These are phyloP conservation scores for Sakesphorus luctuosus DNA, from an alignment of 2,113 vertebrate species.

Conservation along the genomic window DNA sequence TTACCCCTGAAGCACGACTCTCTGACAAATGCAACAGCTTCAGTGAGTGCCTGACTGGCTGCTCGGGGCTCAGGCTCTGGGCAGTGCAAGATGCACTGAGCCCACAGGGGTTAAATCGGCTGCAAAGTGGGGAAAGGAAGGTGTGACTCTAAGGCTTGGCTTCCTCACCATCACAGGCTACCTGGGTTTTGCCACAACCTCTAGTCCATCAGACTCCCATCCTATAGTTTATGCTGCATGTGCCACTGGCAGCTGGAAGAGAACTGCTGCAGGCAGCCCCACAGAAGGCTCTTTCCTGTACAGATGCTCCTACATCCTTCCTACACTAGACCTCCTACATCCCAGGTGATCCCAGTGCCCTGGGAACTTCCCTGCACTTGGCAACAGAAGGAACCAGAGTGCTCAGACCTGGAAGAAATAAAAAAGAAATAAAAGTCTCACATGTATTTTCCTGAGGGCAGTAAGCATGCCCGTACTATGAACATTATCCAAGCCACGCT, in stretches of 20 bases:
- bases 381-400: neutral
- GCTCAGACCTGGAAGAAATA: neutral
- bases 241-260: neutral
- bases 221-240: neutral
- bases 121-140: rapidly evolving
- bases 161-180: neutral
- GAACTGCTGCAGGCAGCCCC: neutral
- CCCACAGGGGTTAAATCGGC: neutral
- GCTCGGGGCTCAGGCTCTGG: neutral
- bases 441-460: neutral
- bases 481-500: rapidly evolving
- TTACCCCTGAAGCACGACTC: neutral
- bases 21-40: neutral
- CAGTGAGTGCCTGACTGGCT: neutral
- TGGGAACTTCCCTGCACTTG: neutral
- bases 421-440: neutral
- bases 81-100: neutral
- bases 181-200: neutral
- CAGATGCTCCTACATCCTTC: rapidly evolving
- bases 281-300: neutral
- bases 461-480: neutral
- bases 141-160: neutral
- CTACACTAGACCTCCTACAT: neutral
- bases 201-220: neutral
- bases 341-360: neutral